These are phyloP conservation scores for Melanotaenia parkinsoni DNA, from an alignment of 2,797 vertebrate species.

Conservation along the genomic window DNA sequence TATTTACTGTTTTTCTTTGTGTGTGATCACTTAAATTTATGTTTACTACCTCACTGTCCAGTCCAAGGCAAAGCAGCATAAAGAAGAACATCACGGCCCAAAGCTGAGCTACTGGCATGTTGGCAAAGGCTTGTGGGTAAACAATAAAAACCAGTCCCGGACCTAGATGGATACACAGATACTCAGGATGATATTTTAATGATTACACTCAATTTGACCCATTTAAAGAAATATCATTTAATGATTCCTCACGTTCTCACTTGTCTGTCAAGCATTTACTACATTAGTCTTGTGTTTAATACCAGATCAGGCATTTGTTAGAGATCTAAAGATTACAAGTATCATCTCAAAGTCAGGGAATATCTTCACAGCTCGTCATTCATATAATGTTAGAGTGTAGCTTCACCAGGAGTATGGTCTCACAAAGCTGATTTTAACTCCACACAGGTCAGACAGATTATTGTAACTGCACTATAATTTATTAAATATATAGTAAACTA, in stretches of 20 bases:
- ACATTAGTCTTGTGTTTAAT: neutral
- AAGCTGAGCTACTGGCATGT: constrained; percentile 84
- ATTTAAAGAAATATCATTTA: neutral
- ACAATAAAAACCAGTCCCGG: constrained; percentile 83
- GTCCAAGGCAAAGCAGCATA: constrained; percentile 85
- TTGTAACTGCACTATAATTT: neutral
- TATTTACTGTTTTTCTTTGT: neutral
- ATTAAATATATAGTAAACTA: neutral
- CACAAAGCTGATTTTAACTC: too few relatives aligned
- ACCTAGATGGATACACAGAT: constrained; percentile 61
- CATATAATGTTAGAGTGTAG: neutral
- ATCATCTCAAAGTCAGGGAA: neutral
- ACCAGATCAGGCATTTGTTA: neutral
- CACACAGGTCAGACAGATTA: neutral
- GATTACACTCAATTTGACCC: neutral
- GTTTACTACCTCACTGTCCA: constrained; percentile 82
- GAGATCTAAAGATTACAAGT: neutral
- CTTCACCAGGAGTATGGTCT: neutral
- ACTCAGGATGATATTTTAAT: neutral
- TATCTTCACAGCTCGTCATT: neutral
- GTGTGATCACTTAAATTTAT: neutral
- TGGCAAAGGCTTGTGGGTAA: constrained; percentile 86
- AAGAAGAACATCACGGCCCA: constrained; percentile 85
- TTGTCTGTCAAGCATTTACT: neutral
- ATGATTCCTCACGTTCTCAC: neutral